Evolutionary conservation across 2,113 vertebrate genomes (phyloP).

Genomic region (Actenoides hombroni): DNA sequence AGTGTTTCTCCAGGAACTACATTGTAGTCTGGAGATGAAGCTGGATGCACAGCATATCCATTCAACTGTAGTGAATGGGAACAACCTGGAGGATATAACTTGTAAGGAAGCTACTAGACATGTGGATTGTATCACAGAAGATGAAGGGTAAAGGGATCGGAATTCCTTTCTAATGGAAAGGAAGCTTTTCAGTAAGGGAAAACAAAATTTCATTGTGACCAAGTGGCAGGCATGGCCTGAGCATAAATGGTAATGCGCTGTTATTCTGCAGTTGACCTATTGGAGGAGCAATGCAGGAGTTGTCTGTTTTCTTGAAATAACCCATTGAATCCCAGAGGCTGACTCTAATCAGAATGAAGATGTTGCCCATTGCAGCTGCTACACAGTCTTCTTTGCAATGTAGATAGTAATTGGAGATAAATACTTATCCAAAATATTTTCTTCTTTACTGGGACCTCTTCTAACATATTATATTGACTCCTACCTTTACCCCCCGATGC

Average conservation of each 20-base stretch:
- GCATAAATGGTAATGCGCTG: not conserved
- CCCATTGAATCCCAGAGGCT: not conserved
- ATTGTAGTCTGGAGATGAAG: not conserved
- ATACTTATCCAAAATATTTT: not conserved
- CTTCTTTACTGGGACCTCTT: not conserved
- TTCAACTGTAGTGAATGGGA: not conserved
- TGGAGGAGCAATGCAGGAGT: not conserved
- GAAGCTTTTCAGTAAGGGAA: not conserved
- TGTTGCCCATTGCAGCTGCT: not conserved
- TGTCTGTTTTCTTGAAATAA: not conserved
- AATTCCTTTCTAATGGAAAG: not conserved
- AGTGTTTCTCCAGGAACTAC: not conserved
- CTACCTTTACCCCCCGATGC: not conserved
- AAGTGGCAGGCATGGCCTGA: not conserved
- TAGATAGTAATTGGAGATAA: not conserved
- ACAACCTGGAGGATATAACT: not conserved
- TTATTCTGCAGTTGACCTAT: not conserved
- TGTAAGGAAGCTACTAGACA: not conserved
- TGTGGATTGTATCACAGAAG: not conserved
- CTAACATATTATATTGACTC: not conserved
- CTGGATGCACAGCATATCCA: not conserved
- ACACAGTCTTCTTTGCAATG: not conserved
- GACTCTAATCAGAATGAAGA: not conserved
- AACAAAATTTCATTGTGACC: fast-evolving
- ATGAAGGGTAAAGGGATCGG: not conserved